A percentile compares a stretch with the other conserved stretches of the same genome.
These are phyloP conservation scores for Notamacropus eugenii DNA, from an alignment of 2,797 vertebrate genomes.

Conservation along the genomic window DNA sequence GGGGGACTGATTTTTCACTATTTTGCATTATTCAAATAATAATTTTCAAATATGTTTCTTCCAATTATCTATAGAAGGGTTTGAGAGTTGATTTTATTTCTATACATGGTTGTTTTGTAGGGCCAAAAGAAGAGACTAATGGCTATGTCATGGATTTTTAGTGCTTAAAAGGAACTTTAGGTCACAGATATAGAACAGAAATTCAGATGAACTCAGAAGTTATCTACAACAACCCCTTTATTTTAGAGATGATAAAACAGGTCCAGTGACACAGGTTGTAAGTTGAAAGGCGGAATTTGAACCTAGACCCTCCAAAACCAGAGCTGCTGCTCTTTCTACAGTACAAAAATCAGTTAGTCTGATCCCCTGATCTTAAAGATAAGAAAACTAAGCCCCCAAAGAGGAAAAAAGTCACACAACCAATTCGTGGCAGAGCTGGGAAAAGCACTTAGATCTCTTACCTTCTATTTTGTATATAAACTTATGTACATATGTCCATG, in stretches of 20 bases:
- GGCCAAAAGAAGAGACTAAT: background rate
- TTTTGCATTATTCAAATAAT: constrained; percentile 8
- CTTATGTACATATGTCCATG: background rate
- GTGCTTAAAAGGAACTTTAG: background rate
- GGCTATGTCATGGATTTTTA: background rate
- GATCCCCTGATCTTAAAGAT: background rate
- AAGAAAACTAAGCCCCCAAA: background rate
- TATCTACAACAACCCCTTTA: background rate
- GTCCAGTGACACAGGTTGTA: too few species aligned
- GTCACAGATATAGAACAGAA: background rate
- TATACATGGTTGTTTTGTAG: background rate
- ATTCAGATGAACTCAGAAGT: background rate
- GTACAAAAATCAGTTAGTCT: background rate
- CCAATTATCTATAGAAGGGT: background rate
- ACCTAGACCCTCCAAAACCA: background rate
- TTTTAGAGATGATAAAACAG: background rate
- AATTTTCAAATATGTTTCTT: background rate
- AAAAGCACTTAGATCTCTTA: background rate
- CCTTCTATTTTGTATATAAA: background rate
- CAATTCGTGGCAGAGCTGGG: background rate
- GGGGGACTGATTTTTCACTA: constrained; percentile 51
- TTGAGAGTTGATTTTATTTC: background rate
- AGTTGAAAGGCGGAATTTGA: background rate
- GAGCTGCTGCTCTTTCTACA: background rate
- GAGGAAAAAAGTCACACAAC: background rate